Percentiles rank a stretch among this genome's conserved stretches.
These are phyloP conservation scores for Acrobasis consociella DNA, from an alignment of 2,888 invertebrate genomes.

Conservation along the genomic window DNA sequence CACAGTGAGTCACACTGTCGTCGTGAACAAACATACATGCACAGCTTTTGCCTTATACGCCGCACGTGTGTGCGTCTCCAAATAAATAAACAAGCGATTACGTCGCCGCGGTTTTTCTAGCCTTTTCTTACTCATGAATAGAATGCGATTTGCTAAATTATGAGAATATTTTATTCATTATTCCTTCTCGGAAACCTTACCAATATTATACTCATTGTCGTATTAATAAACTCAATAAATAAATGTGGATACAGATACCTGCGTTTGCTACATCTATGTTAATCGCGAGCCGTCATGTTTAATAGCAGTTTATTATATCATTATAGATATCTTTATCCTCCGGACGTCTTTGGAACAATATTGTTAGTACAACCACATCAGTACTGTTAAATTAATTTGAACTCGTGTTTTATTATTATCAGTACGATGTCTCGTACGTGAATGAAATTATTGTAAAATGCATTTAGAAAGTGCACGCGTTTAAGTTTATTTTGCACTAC, in stretches of 20 bases:
- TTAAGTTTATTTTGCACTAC: conserved; percentile 18
- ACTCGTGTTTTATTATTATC: conserved; percentile 4
- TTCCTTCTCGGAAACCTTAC: conserved; percentile 52
- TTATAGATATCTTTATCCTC: conserved; percentile 11
- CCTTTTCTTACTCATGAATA: conserved; percentile 62
- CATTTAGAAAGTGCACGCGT: conserved; percentile 13
- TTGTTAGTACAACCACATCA: conserved; percentile 6
- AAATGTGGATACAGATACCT: conserved; percentile 3
- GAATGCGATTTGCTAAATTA: conserved; percentile 55
- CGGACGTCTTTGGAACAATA: conserved; percentile 11
- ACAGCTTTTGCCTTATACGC: conserved; percentile 62
- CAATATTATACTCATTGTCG: conserved; percentile 32
- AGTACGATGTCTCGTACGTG: not conserved
- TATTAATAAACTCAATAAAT: conserved; percentile 34
- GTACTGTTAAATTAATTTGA: conserved; percentile 16
- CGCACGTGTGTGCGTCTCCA: conserved; percentile 55
- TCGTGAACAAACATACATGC: conserved; percentile 56
- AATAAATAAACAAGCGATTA: conserved; percentile 69
- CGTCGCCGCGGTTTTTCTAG: conserved; percentile 77
- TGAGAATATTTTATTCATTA: conserved; percentile 51
- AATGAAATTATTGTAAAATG: conserved; percentile 11
- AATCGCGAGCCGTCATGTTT: conserved; percentile 1
- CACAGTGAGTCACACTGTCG: conserved; percentile 75
- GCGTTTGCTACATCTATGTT: conserved; percentile 4
- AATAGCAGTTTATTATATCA: conserved; percentile 16